Conservation (phyloP, 2,888 invertebrate species). For the Polydrusus pterygomalis region DNA sequence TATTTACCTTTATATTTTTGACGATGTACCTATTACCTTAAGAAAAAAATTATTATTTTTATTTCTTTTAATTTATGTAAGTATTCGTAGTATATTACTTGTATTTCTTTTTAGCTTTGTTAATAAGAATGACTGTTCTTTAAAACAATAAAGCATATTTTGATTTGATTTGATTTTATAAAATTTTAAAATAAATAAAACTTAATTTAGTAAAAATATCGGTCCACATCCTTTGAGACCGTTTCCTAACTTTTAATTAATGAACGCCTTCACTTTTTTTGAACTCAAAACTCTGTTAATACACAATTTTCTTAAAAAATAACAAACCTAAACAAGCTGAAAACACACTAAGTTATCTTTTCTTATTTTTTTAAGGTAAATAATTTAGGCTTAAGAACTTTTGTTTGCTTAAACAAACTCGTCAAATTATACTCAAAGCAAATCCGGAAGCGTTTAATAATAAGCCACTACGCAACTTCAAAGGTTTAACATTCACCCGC, state of each 20-base stretch:
- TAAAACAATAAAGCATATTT: too few species aligned
- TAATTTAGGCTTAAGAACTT: not conserved
- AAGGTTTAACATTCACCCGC: constrained; percentile 14
- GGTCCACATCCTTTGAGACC: not conserved
- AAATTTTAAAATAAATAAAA: too few species aligned
- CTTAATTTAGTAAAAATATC: too few species aligned
- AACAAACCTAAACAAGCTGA: not conserved
- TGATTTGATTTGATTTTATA: too few species aligned
- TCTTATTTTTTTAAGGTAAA: not conserved
- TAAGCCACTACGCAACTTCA: constrained; percentile 15
- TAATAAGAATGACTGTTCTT: too few species aligned
- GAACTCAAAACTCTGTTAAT: not conserved
- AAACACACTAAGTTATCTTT: not conserved
- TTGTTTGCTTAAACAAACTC: not conserved
- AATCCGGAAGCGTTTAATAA: constrained; percentile 19
- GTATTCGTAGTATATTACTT: too few species aligned
- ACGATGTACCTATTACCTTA: too few species aligned
- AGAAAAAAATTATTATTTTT: too few species aligned
- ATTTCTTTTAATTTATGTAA: too few species aligned
- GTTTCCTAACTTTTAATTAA: not conserved
- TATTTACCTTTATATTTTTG: too few species aligned
- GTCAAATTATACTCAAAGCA: not conserved
- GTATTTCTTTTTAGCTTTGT: too few species aligned
- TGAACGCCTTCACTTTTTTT: not conserved
- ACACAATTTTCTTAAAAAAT: not conserved